Evolutionary conservation across 2,888 invertebrate species (phyloP), one percentile per base, ranked within the genome.

Genomic region (Amphipoea oculea): DNA sequence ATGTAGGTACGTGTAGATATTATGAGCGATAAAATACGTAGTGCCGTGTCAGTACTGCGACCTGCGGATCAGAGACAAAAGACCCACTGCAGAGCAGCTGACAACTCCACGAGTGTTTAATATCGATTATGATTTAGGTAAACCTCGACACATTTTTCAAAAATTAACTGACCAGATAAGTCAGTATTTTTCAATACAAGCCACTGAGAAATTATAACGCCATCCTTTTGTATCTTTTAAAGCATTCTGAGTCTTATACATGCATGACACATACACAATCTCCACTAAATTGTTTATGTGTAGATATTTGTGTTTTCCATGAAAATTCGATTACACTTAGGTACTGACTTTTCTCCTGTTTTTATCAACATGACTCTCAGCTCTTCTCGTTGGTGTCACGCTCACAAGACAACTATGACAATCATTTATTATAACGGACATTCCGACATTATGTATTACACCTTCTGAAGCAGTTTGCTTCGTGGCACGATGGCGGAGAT

Each of bases 1-100:
- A 29, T 62, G 40, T n/a, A n/a, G n/a, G 17, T n/a, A n/a, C n/a
- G n/a, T 45, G 36, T 60, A 57, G 11, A 73, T 66, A 75, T 62
- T 57, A 62, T 63, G 57, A 48, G 42, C n/a, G 42, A 73, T 73
- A 48, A 40, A 62, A 66, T 82, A 70, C 73, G 73, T 36, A 69
- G 57, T 23, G 48, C 14, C 9, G 0, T 2, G 68, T 42, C 23
- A 40, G 66, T 14, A 23, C 29, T 45, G 57, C 48, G 5, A 63
- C 23, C 29, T 63, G 7, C 9, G 54, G 23, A 48, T 54, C 54
- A 20, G 9, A 57, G 12, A 69, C n/a, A 51, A 40, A 69, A 73
- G 48, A 11, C 20, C 17, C 40, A 23, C 7, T 36, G 14, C 17
- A 54, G n/a, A 11, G 42, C 12, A 45, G 6, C 11, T 45, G 17